Conservation (phyloP, 2,113 vertebrate species). For the Stercorarius parasiticus region DNA sequence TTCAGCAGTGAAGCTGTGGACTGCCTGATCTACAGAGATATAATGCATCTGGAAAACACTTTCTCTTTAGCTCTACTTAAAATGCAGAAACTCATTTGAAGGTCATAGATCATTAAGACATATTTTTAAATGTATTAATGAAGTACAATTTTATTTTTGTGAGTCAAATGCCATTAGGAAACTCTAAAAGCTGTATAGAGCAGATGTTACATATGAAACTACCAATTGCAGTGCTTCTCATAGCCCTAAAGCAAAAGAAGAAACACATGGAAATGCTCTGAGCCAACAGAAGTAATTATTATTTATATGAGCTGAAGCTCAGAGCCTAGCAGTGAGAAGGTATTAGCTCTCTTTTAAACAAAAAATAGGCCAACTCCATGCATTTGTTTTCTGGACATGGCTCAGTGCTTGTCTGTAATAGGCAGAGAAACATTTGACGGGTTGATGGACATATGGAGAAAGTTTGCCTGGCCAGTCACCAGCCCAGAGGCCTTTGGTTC, state of each 20-base stretch:
- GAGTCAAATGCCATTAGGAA: neutral
- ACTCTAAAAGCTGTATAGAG: neutral
- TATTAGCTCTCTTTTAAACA: neutral
- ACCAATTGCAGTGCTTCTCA: neutral
- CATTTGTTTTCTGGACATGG: neutral
- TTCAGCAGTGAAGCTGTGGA: neutral
- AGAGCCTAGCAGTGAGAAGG: neutral
- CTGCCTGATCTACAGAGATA: neutral
- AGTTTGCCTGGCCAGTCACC: neutral
- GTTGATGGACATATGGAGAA: neutral
- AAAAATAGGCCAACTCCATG: neutral
- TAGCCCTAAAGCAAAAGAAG: neutral
- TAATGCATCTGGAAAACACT: neutral
- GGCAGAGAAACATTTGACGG: slow-evolving; percentile 7
- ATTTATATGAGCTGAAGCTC: neutral
- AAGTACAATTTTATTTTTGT: neutral
- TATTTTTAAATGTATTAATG: neutral
- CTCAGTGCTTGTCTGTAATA: neutral
- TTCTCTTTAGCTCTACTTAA: neutral
- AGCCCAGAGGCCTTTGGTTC: neutral
- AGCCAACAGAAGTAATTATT: neutral
- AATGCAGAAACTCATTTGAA: neutral
- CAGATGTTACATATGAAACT: neutral
- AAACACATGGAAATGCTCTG: neutral
- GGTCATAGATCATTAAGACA: neutral